A percentile compares a stretch with the other conserved stretches of the same genome.
phyloP scores from a whole-genome alignment of 1,140 invertebrate species.

The Drosophila murphyi region DNA sequence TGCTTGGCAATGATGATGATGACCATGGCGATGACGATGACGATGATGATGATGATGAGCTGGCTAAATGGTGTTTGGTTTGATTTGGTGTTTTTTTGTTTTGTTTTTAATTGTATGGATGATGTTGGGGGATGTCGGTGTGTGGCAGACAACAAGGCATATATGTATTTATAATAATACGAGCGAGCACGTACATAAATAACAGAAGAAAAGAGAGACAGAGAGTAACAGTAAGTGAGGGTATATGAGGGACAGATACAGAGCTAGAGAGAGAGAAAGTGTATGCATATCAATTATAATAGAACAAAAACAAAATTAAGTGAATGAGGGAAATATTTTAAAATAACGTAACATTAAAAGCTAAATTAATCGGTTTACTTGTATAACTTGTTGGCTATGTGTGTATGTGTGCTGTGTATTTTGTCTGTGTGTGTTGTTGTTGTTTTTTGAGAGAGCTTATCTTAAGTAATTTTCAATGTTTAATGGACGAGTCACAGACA shows the following conservation, averaged over 20 bases:
- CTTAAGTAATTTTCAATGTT: conserved; percentile 76
- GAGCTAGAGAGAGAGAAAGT: conserved; percentile 25
- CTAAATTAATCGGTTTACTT: conserved; percentile 54
- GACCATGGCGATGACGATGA: conserved; percentile 23
- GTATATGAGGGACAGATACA: conserved; percentile 43
- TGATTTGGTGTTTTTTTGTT: conserved; percentile 9
- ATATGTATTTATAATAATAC: conserved; percentile 53
- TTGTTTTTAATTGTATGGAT: conserved; percentile 27
- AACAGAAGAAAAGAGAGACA: conserved; percentile 55
- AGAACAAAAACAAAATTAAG: conserved; percentile 20
- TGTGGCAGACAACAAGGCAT: conserved; percentile 62
- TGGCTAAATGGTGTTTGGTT: conserved; percentile 55
- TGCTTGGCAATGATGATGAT: conserved; percentile 41
- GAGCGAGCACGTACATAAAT: conserved; percentile 43
- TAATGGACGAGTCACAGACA: conserved; percentile 43
- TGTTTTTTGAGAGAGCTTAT: conserved; percentile 26
- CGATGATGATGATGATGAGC: conserved; percentile 47
- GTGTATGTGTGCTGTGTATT: conserved; percentile 7
- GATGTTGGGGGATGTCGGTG: conserved; percentile 44
- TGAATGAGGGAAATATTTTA: conserved; percentile 14
- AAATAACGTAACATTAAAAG: conserved; percentile 50
- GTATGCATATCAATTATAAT: conserved; percentile 52
- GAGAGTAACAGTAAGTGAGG: conserved; percentile 33
- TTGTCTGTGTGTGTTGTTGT: conserved; percentile 12
- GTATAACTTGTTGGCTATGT: conserved; percentile 26